These are phyloP conservation scores for Notoglanidium macrostoma DNA, from an alignment of 2,797 vertebrate genomes.

Conservation along the genomic window DNA sequence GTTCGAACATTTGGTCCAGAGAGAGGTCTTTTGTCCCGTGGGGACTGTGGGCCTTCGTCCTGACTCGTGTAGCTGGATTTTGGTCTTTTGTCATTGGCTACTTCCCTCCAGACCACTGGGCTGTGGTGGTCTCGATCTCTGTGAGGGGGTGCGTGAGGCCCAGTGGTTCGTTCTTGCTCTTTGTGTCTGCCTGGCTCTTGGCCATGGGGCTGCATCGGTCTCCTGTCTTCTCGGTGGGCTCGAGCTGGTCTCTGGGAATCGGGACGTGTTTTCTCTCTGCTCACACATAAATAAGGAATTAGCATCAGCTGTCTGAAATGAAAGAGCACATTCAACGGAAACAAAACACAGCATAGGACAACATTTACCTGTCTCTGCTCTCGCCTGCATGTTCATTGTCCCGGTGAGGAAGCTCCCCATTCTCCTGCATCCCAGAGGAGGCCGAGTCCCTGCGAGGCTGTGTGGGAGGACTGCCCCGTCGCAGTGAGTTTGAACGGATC, in stretches of 20 bases:
- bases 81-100: slow-evolving; percentile 78
- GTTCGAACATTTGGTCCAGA: slow-evolving; percentile 87
- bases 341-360: background rate
- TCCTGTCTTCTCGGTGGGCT: slow-evolving; percentile 62
- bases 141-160: slow-evolving; percentile 71
- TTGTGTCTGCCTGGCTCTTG: slow-evolving; percentile 75
- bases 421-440: slow-evolving; percentile 71
- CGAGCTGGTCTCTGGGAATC: slow-evolving; percentile 59
- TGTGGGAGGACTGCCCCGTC: slow-evolving; percentile 85
- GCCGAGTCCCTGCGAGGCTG: slow-evolving; percentile 69
- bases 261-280: slow-evolving; percentile 64
- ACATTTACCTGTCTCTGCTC: slow-evolving; percentile 60
- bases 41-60: slow-evolving; percentile 77
- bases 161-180: slow-evolving; percentile 59
- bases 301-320: background rate
- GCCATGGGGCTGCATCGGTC: slow-evolving; percentile 78
- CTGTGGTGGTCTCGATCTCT: slow-evolving; percentile 67
- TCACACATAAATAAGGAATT: background rate
- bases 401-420: slow-evolving; percentile 71
- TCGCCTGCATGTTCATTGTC: slow-evolving; percentile 67
- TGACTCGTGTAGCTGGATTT: slow-evolving; percentile 80
- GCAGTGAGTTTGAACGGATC: slow-evolving; percentile 91
- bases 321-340: background rate
- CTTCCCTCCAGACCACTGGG: slow-evolving; percentile 69
- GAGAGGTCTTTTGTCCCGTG: slow-evolving; percentile 87